These are phyloP conservation scores for Merops nubicus DNA, from an alignment of 2,113 vertebrate species.

Conservation along the genomic window DNA sequence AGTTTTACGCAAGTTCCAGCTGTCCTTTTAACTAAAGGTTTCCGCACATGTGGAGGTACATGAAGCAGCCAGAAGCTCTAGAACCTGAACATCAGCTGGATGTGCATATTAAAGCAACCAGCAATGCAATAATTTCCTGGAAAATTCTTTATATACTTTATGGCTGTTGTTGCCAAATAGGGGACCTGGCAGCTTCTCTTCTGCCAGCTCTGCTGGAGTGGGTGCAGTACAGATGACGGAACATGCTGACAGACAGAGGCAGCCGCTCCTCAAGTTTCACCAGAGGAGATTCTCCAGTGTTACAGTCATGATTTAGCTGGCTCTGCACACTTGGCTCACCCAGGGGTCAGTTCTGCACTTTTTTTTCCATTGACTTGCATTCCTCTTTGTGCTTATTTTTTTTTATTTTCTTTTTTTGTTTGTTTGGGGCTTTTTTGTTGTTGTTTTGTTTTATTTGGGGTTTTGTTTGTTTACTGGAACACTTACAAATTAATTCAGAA, in stretches of 20 bases:
- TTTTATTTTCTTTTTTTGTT: no score
- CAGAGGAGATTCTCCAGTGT: not conserved
- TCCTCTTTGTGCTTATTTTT: not conserved
- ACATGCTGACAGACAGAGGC: not conserved
- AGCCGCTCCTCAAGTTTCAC: constrained; percentile 12
- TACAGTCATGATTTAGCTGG: not conserved
- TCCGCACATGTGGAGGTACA: not conserved
- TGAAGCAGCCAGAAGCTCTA: not conserved
- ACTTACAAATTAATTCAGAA: not conserved
- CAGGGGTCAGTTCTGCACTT: not conserved
- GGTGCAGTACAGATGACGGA: not conserved
- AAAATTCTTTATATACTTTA: not conserved
- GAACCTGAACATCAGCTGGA: not conserved
- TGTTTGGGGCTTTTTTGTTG: no score
- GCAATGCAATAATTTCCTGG: not conserved
- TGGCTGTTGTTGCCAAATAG: not conserved
- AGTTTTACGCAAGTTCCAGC: not conserved
- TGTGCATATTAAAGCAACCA: not conserved
- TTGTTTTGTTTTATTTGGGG: no score
- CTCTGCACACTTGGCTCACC: not conserved
- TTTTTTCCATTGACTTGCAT: not conserved
- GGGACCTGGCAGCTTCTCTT: not conserved
- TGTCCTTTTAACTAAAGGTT: not conserved
- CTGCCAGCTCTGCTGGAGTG: not conserved
- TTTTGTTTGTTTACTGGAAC: not conserved